Evolutionary conservation across 2,888 invertebrate species (phyloP), one percentile per base, ranked within the genome.

Genomic region (Cryptocephalus primarius): DNA sequence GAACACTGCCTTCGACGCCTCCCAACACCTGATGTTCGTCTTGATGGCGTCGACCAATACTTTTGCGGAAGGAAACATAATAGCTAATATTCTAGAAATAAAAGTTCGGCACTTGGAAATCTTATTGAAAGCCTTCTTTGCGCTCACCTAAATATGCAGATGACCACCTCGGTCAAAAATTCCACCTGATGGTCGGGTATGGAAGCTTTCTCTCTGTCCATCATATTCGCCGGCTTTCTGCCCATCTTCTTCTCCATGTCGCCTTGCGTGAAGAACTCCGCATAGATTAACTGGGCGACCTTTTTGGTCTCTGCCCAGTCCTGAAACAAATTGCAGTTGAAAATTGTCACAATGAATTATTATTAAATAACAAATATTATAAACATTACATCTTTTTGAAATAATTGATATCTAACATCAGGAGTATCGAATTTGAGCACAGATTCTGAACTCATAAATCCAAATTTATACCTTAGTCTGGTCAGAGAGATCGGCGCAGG

Each of bases 261-360:
- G 4, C 90, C 89, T 74, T 90, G 88, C 41, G 79, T 80, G 72
- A 91, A 91, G 70, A 90, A 92, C 72, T 92, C 92, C 43, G 82
- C 77, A 62, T 90, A 81, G 39, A 69, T 61, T 42, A 62, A 48
- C 43, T 62, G 55, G 31, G 75, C 75, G 14, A 73, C 72, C 53
- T 69, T 67, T 55, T 73, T 74, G 1, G 73, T 71, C 50, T 71
- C 67, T n/a, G 61, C 64, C 75, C 79, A 85, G 54, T 75, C 62
- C 65, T 67, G 51, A 47, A 49, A 38, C 42, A 55, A 33, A 38
- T 9, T 31, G 52, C 10, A 44, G 38, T 33, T 42, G 45, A 33
- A 42, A 39, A 44, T 40, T 10, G 9, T 32, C n/a, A n/a, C n/a
- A n/a, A n/a, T n/a, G n/a, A n/a, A n/a, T 42, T 42, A 33, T 22